These are phyloP conservation scores for Crambe crambe DNA, from an alignment of 37 sponge, comb jelly and placozoan genomes.

Conservation along the genomic window DNA sequence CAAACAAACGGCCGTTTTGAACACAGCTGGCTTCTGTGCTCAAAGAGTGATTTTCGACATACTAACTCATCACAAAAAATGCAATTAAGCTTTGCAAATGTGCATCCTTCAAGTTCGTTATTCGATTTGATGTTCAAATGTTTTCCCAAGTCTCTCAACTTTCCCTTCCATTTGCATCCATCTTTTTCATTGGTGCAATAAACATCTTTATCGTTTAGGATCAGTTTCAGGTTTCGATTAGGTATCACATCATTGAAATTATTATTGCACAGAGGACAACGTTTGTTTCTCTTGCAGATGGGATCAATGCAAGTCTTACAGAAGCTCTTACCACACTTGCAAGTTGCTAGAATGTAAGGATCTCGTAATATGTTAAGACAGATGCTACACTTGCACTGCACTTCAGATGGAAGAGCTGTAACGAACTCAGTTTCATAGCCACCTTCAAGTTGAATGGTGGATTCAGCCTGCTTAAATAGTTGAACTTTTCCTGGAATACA, in stretches of 20 bases:
- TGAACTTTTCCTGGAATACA: too few relatives aligned
- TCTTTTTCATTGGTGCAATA: conserved; percentile 8
- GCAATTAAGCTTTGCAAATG: conserved; percentile 3
- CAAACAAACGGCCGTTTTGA: conserved; percentile 21
- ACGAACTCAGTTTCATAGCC: conserved; percentile 32
- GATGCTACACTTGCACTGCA: conserved; percentile 24
- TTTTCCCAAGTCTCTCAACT: not conserved
- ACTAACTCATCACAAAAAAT: not conserved
- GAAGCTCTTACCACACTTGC: conserved; percentile 33
- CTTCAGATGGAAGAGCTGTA: not conserved
- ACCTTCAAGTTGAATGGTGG: not conserved
- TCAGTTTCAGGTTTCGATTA: conserved; percentile 2
- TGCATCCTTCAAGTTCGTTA: conserved; percentile 3
- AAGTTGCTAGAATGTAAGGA: conserved; percentile 13
- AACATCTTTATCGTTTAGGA: conserved; percentile 6
- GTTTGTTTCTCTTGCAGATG: conserved; percentile 13
- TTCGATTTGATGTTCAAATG: conserved; percentile 12
- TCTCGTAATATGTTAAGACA: conserved; percentile 36
- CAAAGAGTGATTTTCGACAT: not conserved
- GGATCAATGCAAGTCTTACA: conserved; percentile 38
- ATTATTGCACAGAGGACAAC: conserved; percentile 33
- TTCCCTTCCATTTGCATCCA: conserved; percentile 50
- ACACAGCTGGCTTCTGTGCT: not conserved
- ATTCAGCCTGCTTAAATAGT: too few relatives aligned
- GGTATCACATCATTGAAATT: not conserved